Evolutionary conservation across 2,797 vertebrate genomes (phyloP), one percentile per base, ranked within the genome.

Genomic region (Peromyscus nudipes): DNA sequence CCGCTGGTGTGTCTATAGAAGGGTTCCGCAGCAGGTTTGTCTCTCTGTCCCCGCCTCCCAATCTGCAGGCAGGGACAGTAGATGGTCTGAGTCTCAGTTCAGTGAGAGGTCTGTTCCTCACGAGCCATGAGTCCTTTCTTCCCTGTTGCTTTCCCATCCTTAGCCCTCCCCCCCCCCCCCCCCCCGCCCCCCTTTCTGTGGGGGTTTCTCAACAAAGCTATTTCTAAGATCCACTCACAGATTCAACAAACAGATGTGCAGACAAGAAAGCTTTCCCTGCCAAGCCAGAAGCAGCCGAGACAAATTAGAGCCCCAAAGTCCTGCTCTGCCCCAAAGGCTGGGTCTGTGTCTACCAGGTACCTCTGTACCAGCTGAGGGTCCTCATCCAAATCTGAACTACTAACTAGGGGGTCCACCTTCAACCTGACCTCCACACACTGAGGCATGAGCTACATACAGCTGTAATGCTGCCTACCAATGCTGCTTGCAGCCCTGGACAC

Each of bases 321-420:
- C 43, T n/a, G 4, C n/a, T 67, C 57, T 83, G 31, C 2, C 23
- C 40, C 10, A 3, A 46, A 87, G 6, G 25, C 40, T 62, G 27
- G 29, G 31, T n/a, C 40, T 62, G 27, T 34, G 27, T n/a, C 12
- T 4, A 10, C 0, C 0, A 14, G 46, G 49, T 17, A 40, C 40
- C 81, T 84, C 85, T 84, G 43, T 0, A 13, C 14, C 69, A 0
- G 6, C 34, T 37, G 13, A 52, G 57, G 25, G 13, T 12, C 79
- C 29, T 77, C 37, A 14, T 3, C 17, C 62, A 10, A 0, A n/a
- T 9, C 3, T 19, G 29, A n/a, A 67, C 60, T 62, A 62, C 34
- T 34, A 49, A 4, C 5, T 2, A 6, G 57, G 14, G 27, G 6
- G 10, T 37, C 19, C 12, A 7, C 4, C 57, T 71, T 57, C n/a